These are phyloP conservation scores for Stenchaetothrips biformis DNA, from an alignment of 2,888 invertebrate genomes.

Conservation along the genomic window DNA sequence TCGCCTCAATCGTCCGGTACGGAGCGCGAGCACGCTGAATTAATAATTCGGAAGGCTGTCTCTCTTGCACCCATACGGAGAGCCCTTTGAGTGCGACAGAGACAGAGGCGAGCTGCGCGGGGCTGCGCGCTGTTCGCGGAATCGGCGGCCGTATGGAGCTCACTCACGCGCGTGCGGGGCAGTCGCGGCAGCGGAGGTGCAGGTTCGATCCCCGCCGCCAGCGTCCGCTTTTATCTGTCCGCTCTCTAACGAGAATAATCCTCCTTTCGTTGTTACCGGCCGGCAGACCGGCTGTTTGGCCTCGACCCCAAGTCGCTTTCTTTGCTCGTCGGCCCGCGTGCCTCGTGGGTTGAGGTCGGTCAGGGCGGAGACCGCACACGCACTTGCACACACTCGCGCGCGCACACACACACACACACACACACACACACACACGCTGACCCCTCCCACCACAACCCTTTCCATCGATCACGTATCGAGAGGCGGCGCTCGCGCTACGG, in stretches of 20 bases:
- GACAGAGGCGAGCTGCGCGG: not conserved
- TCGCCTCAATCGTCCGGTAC: not conserved
- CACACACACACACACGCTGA: not conserved
- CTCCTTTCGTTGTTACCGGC: too few species aligned
- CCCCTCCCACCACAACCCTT: slow-evolving; percentile 2
- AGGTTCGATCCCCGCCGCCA: too few species aligned
- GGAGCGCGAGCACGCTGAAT: not conserved
- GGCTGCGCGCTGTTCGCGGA: not conserved
- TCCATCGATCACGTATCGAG: slow-evolving; percentile 3
- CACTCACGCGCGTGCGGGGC: not conserved
- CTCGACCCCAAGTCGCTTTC: too few species aligned
- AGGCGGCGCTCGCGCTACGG: not conserved
- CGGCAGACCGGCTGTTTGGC: too few species aligned
- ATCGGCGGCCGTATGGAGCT: not conserved
- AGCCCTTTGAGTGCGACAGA: not conserved
- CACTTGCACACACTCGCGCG: too few species aligned
- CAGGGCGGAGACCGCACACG: too few species aligned
- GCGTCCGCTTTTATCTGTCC: too few species aligned
- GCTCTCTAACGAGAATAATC: too few species aligned
- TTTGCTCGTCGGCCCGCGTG: too few species aligned
- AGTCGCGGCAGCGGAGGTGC: not conserved
- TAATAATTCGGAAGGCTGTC: not conserved
- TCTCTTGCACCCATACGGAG: not conserved
- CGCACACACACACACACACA: too few species aligned
- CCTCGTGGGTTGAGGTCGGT: too few species aligned